Percentiles rank a stretch among this genome's conserved stretches.
These are phyloP conservation scores for Hipposideros larvatus DNA, from an alignment of 2,797 vertebrate genomes.

Conservation along the genomic window DNA sequence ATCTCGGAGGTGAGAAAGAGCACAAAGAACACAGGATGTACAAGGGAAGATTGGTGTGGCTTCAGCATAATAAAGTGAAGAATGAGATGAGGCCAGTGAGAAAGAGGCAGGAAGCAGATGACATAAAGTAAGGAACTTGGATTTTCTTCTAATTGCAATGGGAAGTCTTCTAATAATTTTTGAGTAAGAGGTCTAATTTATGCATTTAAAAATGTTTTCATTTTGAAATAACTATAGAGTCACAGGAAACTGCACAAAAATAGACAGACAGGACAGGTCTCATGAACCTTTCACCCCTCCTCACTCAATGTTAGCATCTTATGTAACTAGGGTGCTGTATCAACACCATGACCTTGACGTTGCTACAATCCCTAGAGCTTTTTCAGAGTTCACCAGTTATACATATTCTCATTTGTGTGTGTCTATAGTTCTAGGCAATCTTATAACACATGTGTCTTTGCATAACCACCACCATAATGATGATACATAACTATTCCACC, in stretches of 20 bases:
- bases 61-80: not conserved
- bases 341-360: not conserved
- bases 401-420: not conserved
- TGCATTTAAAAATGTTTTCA: not conserved
- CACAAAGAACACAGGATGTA: accelerated
- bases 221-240: not conserved
- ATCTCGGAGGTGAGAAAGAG: not conserved
- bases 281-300: not conserved
- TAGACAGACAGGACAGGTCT: not conserved
- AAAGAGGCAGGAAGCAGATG: not conserved
- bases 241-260: not conserved
- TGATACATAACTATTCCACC: not conserved
- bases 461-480: not conserved
- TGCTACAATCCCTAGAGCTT: not conserved
- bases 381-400: not conserved
- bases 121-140: not conserved
- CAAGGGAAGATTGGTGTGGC: not conserved
- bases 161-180: not conserved
- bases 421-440: not conserved
- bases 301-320: not conserved
- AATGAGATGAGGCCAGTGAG: not conserved
- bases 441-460: not conserved
- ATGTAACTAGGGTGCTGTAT: not conserved
- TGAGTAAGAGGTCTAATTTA: not conserved
- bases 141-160: not conserved